These are phyloP conservation scores for Augochlorella aurata DNA, from an alignment of 2,888 invertebrate species.

Conservation along the genomic window DNA sequence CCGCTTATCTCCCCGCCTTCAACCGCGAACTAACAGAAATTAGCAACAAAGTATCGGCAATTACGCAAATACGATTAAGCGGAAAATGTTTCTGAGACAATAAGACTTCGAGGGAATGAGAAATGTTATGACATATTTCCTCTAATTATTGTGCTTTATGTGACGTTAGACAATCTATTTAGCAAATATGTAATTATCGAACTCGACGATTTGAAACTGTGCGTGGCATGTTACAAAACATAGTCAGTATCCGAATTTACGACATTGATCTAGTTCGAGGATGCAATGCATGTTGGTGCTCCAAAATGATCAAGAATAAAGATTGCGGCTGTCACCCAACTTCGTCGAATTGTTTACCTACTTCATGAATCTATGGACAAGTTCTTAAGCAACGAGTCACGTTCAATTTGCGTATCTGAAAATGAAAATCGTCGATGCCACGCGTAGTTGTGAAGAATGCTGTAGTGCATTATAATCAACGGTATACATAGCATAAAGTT, in stretches of 20 bases:
- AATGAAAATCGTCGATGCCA: not conserved
- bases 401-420: not conserved
- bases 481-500: not conserved
- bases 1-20: not conserved
- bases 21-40: not conserved
- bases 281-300: too few species aligned
- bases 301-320: too few species aligned
- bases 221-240: too few species aligned
- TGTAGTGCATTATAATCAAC: not conserved
- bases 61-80: not conserved
- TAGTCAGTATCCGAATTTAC: too few species aligned
- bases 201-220: too few species aligned
- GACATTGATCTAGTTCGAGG: too few species aligned
- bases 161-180: too few species aligned
- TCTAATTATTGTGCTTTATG: too few species aligned
- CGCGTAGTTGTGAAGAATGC: not conserved
- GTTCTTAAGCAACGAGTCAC: not conserved
- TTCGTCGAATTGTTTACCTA: too few species aligned
- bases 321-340: too few species aligned
- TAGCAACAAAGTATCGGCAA: not conserved
- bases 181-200: too few species aligned
- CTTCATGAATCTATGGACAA: too few species aligned
- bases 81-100: not conserved
- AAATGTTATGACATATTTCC: not conserved
- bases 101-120: not conserved